A percentile compares a stretch with the other conserved stretches of the same genome.
phyloP scores from a whole-genome alignment of 2,888 invertebrate genomes.

The Salpingus planirostris region DNA sequence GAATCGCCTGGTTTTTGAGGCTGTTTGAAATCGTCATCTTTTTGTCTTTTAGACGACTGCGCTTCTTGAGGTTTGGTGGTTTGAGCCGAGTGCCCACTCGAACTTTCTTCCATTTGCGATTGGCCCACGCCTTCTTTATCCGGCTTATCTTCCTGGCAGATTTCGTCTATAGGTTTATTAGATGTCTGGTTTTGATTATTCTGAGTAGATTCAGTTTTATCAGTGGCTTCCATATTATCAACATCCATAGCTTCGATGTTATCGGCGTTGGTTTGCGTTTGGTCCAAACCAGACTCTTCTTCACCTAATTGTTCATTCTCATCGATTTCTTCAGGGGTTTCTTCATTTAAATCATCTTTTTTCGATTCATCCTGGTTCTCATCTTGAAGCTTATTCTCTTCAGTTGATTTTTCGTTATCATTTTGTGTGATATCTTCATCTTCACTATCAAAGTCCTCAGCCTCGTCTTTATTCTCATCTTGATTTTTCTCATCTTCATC shows the following conservation, averaged over 20 bases:
- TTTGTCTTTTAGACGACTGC: constrained; percentile 24
- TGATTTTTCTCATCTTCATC: constrained; percentile 32
- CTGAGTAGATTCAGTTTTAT: constrained; percentile 45
- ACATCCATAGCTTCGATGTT: constrained; percentile 41
- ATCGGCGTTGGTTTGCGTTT: constrained; percentile 36
- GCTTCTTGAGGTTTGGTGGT: constrained; percentile 30
- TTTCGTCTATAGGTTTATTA: constrained; percentile 41
- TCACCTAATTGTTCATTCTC: constrained; percentile 24
- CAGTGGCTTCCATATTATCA: constrained; percentile 40
- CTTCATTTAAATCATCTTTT: constrained; percentile 26
- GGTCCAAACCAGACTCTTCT: constrained; percentile 32
- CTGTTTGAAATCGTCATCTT: constrained; percentile 37
- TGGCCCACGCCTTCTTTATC: constrained; percentile 59
- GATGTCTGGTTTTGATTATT: constrained; percentile 30
- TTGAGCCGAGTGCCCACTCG: constrained; percentile 55
- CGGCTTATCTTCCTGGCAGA: constrained; percentile 51
- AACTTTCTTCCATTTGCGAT: constrained; percentile 63
- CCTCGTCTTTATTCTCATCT: constrained; percentile 33
- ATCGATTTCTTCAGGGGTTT: constrained; percentile 25
- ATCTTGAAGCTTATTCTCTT: constrained; percentile 35
- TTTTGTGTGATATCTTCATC: constrained; percentile 28
- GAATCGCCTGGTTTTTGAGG: constrained; percentile 62
- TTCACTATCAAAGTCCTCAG: constrained; percentile 17
- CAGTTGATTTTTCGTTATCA: constrained; percentile 35
- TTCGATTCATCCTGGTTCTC: constrained; percentile 37